phyloP scores from a whole-genome alignment of 2,113 vertebrate species.

The Colius striatus region DNA sequence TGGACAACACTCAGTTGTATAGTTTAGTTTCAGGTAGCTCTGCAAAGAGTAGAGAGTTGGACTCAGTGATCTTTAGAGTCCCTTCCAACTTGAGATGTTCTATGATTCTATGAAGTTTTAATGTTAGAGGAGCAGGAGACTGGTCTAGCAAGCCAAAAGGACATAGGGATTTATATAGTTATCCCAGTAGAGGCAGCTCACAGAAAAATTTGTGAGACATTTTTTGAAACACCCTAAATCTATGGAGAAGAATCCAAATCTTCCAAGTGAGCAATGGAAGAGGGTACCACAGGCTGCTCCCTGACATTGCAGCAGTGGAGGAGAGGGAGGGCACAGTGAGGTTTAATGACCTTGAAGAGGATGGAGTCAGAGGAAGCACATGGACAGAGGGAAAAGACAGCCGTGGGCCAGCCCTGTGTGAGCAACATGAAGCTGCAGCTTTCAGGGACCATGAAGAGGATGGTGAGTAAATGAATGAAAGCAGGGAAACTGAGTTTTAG shows the following conservation, averaged over 20 bases:
- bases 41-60: background rate
- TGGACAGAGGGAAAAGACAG: background rate
- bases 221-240: background rate
- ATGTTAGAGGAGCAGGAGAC: background rate
- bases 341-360: background rate
- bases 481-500: background rate
- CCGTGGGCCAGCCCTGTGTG: background rate
- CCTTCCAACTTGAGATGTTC: background rate
- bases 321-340: background rate
- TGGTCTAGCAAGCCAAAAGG: background rate
- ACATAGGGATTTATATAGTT: background rate
- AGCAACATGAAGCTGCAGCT: background rate
- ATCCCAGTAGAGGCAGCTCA: background rate
- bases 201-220: background rate
- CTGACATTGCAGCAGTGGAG: background rate
- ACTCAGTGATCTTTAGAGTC: background rate
- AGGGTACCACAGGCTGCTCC: background rate
- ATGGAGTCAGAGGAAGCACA: background rate
- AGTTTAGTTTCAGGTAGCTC: background rate
- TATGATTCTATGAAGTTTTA: background rate
- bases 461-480: background rate
- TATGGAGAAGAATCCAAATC: background rate
- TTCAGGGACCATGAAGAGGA: background rate
- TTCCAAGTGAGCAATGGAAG: background rate
- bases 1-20: background rate